Evolutionary conservation across 1,140 invertebrate species (phyloP).

Genomic region (Drosophila trapezifrons): DNA sequence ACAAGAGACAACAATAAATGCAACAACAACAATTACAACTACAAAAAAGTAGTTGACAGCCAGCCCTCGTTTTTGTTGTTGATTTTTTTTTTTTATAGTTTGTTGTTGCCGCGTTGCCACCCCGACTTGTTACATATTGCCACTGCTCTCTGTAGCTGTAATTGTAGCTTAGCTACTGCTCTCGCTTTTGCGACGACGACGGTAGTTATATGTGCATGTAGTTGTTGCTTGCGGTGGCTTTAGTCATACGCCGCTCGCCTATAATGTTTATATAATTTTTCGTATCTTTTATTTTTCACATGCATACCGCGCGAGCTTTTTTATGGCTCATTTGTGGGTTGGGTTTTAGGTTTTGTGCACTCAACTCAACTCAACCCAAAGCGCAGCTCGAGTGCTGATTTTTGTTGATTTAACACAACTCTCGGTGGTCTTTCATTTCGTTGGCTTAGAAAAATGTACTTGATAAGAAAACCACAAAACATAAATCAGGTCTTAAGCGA

Average conservation of each 20-base stretch:
- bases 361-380: slow-evolving; percentile 23
- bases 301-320: slow-evolving; percentile 66
- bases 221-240: slow-evolving; percentile 70
- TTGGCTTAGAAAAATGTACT: slow-evolving; percentile 17
- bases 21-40: slow-evolving; percentile 26
- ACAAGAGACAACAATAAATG: slow-evolving; percentile 51
- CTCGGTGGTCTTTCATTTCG: slow-evolving; percentile 8
- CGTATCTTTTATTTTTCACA: slow-evolving; percentile 70
- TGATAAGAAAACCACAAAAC: slow-evolving; percentile 29
- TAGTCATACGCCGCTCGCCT: slow-evolving; percentile 73
- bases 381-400: slow-evolving; percentile 23
- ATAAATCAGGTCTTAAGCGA: slow-evolving; percentile 3
- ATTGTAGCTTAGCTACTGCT: slow-evolving; percentile 46
- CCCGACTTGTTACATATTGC: slow-evolving; percentile 77
- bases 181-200: slow-evolving; percentile 28
- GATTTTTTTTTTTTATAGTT: slow-evolving; percentile 11
- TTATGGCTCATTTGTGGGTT: slow-evolving; percentile 56
- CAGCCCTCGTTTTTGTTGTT: slow-evolving; percentile 39
- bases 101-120: slow-evolving; percentile 61
- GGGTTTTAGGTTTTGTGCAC: slow-evolving; percentile 47
- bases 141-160: slow-evolving; percentile 35
- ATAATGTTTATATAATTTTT: slow-evolving; percentile 82
- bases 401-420: slow-evolving; percentile 17
- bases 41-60: slow-evolving; percentile 45
- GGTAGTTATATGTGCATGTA: slow-evolving; percentile 29